These are phyloP conservation scores for Erythrocercus mccallii DNA, from an alignment of 2,113 vertebrate species.

Conservation along the genomic window DNA sequence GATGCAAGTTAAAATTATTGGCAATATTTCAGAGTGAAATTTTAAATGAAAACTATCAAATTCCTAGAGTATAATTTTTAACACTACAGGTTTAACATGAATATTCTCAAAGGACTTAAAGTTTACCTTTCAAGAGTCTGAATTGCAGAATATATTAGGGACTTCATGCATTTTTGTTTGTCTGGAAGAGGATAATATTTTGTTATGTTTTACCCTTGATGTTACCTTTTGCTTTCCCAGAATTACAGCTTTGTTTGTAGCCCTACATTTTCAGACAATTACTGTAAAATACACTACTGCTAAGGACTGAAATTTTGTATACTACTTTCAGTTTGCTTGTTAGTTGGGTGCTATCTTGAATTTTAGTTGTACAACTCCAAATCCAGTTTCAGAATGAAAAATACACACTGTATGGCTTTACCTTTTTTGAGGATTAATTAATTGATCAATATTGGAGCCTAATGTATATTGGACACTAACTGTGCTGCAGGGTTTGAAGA, in stretches of 20 bases:
- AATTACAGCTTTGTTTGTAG: background rate
- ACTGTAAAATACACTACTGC: background rate
- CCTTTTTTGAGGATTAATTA: background rate
- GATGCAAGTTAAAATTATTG: background rate
- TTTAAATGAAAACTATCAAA: background rate
- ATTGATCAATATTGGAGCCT: background rate
- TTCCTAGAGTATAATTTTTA: background rate
- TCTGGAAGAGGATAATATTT: background rate
- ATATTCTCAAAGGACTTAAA: background rate
- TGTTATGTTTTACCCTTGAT: background rate
- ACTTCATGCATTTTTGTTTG: background rate
- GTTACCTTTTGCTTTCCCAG: background rate
- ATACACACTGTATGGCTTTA: fast-evolving
- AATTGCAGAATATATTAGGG: background rate
- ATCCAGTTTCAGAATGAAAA: background rate
- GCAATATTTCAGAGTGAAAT: background rate
- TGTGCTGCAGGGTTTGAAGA: background rate
- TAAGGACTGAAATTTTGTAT: background rate
- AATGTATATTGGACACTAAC: background rate
- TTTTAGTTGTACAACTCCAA: background rate
- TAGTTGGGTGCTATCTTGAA: background rate
- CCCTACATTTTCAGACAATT: background rate
- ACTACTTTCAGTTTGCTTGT: background rate
- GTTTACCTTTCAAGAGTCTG: background rate
- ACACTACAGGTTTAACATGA: background rate